Evolutionary conservation across 2,797 vertebrate species (phyloP), one percentile per base, ranked within the genome.

Genomic region (Bradypus variegatus): DNA sequence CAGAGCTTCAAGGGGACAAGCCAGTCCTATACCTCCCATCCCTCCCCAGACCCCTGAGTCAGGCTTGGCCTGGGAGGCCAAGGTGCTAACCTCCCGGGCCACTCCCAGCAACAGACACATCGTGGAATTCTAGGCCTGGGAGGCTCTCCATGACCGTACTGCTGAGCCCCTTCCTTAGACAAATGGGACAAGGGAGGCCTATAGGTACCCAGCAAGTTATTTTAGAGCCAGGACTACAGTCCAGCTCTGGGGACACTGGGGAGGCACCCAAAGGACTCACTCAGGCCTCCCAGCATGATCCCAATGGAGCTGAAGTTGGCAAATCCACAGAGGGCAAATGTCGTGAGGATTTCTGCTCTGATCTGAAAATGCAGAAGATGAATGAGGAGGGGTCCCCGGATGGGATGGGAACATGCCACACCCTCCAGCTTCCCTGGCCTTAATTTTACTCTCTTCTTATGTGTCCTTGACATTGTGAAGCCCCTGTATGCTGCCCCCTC

Each of bases 261-360:
- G 27, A 33, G 15, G 38, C 38, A 38, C 45, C 18, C n/a, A 8
- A 8, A 25, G 50, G 41, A 97, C 99, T 98, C 96, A 99, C 99
- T 96, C 50, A 99, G 97, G 93, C 98, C 98, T 96, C 99, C 99
- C 58, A 99, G 98, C 96, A 98, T 97, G 96, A 99, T 98, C n/a
- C 99, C 99, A 3, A 99, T 97, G 81, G 99, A 99, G 96, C 98
- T 98, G 94, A 99, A 95, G 97, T 99, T 99, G 95, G 99, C 98
- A 7, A 99, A 99, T 77, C 99, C 99, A 58, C 99, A 99, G 86
- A 99, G 98, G 6, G 99, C 98, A 50, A 97, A 99, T 0, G 99
- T 99, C 2, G 97, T 93, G 86, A 99, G 98, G 88, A 94, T 97
- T 97, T 99, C 99, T 0, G 99, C 98, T 95, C 99, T 97, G 80